Conservation (phyloP, 2,113 vertebrate genomes). For the Apistogramma diplotaenia region DNA sequence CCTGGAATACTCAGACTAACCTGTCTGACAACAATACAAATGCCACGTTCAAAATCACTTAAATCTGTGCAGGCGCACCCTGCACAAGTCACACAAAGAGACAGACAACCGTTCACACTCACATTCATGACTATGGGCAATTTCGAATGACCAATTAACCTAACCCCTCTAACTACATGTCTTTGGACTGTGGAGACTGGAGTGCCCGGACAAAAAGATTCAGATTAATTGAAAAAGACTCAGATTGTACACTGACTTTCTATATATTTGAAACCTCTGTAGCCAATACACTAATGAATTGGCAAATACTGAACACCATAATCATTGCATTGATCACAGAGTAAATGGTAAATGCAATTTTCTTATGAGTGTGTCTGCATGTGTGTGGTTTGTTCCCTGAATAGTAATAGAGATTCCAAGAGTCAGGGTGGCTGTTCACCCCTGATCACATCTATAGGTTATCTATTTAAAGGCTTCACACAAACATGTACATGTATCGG, state of each 20-base stretch:
- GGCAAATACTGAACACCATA: slow-evolving; percentile 43
- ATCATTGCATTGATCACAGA: slow-evolving; percentile 28
- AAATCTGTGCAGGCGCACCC: no score
- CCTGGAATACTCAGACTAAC: no score
- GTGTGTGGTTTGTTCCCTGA: neutral
- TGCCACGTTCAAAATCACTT: neutral
- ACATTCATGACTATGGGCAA: no score
- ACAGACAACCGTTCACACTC: no score
- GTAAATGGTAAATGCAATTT: slow-evolving; percentile 38
- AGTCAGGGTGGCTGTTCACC: neutral
- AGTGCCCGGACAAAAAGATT: neutral
- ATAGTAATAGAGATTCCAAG: slow-evolving; percentile 15
- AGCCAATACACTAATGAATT: slow-evolving; percentile 40
- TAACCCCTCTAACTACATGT: no score
- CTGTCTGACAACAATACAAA: neutral
- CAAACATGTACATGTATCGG: neutral
- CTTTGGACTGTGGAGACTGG: no score
- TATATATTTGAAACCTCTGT: neutral
- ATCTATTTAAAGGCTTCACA: slow-evolving; percentile 2
- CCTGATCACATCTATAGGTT: slow-evolving; percentile 32
- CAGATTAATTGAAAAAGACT: neutral
- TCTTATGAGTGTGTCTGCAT: neutral
- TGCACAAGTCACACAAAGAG: no score
- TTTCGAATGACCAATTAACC: no score
- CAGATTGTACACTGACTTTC: slow-evolving; percentile 2